Percentiles rank a stretch among this genome's conserved stretches.
These are phyloP conservation scores for Stichodactyla mertensii DNA, from an alignment of 64 coral and sea anemone species.

Conservation along the genomic window DNA sequence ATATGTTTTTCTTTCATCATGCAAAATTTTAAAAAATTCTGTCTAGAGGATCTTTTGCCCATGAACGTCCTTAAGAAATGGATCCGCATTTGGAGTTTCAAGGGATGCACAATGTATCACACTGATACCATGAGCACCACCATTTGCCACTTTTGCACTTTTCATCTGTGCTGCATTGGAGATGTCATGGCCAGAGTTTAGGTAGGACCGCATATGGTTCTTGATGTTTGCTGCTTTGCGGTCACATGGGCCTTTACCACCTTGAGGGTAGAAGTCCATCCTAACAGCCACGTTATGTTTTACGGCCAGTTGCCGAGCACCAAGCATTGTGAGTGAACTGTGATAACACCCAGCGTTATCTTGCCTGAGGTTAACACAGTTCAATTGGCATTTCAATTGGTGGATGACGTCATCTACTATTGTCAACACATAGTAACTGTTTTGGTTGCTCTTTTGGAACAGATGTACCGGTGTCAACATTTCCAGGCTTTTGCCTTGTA, in stretches of 20 bases:
- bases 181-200: not conserved
- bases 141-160: not conserved
- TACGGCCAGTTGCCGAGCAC: not conserved
- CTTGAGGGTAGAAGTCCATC: not conserved
- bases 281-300: not conserved
- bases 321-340: not conserved
- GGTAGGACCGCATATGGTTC: not conserved
- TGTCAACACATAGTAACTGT: slow-evolving; percentile 32
- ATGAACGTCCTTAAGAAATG: not conserved
- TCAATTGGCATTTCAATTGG: slow-evolving; percentile 18
- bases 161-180: not conserved
- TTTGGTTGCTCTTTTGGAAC: slow-evolving; percentile 41
- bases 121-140: not conserved
- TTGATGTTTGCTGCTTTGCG: not conserved
- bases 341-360: slow-evolving; percentile 70
- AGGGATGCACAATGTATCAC: not conserved
- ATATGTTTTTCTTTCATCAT: no score
- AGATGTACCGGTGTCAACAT: slow-evolving; percentile 34
- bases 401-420: slow-evolving; percentile 27
- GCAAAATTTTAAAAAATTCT: no score
- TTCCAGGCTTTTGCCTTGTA: slow-evolving; percentile 14
- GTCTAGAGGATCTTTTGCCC: no score
- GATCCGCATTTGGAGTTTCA: not conserved
- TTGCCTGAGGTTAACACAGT: slow-evolving; percentile 43
- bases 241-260: not conserved